Evolutionary conservation across 2,113 vertebrate genomes (phyloP).

Genomic region (Numenius arquata): DNA sequence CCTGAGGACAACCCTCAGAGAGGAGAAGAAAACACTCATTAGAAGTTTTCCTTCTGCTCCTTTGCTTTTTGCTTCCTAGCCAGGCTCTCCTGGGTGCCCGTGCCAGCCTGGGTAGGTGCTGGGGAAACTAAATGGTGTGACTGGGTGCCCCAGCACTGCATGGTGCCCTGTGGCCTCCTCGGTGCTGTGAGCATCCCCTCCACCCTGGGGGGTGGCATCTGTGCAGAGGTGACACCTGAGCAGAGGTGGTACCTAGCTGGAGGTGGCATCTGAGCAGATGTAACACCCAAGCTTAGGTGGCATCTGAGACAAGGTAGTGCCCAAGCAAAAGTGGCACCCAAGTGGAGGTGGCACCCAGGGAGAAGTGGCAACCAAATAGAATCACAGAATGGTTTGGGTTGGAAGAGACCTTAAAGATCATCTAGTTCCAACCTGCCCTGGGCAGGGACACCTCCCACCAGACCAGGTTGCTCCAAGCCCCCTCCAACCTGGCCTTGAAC

Average conservation of each 20-base stretch:
- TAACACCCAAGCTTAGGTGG: not conserved
- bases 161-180: not conserved
- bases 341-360: not conserved
- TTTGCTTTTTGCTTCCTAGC: not conserved
- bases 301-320: not conserved
- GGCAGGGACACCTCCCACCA: too few relatives aligned
- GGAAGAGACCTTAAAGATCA: too few relatives aligned
- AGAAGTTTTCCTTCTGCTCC: not conserved
- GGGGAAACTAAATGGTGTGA: rapidly evolving
- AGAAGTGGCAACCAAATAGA: too few relatives aligned
- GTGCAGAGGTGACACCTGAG: not conserved
- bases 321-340: not conserved
- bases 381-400: too few relatives aligned
- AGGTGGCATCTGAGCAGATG: not conserved
- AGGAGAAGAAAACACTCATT: rapidly evolving
- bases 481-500: too few relatives aligned
- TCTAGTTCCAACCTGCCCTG: too few relatives aligned
- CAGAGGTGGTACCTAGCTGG: not conserved
- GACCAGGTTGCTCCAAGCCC: too few relatives aligned
- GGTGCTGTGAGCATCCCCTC: rapidly evolving
- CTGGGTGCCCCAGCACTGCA: rapidly evolving
- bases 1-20: not conserved
- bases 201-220: rapidly evolving
- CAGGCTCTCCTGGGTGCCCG: rapidly evolving
- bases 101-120: not conserved